Evolutionary conservation across 2,888 invertebrate species (phyloP).

Genomic region (Coelopa pilipes): DNA sequence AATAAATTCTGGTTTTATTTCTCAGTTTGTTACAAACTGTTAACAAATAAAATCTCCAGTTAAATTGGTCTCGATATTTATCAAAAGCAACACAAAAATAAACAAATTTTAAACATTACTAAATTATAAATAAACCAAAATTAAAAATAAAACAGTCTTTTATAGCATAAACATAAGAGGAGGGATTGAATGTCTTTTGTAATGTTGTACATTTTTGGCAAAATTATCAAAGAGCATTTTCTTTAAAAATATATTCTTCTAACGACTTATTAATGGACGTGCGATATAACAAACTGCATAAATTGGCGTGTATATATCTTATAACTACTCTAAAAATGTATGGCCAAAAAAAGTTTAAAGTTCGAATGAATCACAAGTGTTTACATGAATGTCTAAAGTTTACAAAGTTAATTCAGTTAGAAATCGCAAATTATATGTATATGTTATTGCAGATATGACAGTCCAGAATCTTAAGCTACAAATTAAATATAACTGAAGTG

Average conservation of each 20-base stretch:
- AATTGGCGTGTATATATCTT: conserved; percentile 39
- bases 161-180: conserved; percentile 10
- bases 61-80: no score
- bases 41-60: no score
- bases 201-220: conserved; percentile 25
- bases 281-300: conserved; percentile 46
- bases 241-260: conserved; percentile 35
- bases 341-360: neutral
- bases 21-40: no score
- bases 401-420: conserved; percentile 11
- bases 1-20: no score
- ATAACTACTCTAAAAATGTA: conserved; percentile 25
- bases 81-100: neutral
- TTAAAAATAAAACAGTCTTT: conserved; percentile 29
- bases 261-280: conserved; percentile 40
- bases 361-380: neutral
- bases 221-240: conserved; percentile 12
- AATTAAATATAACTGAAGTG: neutral
- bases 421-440: neutral
- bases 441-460: no score
- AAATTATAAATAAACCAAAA: conserved; percentile 2
- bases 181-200: conserved; percentile 8
- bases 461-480: neutral
- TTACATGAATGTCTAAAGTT: neutral
- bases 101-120: neutral